Evolutionary conservation across 2,888 invertebrate species (phyloP), one percentile per base, ranked within the genome.

Genomic region (Cenopis cana): DNA sequence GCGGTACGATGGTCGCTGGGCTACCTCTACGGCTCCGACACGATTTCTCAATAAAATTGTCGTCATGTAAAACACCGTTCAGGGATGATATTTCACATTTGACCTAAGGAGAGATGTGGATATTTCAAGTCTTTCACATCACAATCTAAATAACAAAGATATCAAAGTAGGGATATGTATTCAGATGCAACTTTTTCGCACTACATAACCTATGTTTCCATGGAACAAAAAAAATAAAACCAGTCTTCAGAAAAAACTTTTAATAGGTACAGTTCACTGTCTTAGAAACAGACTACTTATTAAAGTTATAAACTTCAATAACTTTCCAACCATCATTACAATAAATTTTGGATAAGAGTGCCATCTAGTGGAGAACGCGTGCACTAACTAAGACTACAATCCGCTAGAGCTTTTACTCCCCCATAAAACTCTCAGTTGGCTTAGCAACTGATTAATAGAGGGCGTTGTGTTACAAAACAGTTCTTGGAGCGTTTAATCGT

Each of bases 1-100:
- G 55, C 66, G 61, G 18, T 49, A 55, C 55, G 59, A 46, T 9
- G 18, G 18, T 14, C 17, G 36, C 12, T 6, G 4, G 18, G 4
- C 33, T 33, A 18, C 18, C 52, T n/a, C 46, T 4, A 55, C 54
- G 46, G 11, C 6, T n/a, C 12, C 59, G 36, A 67, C 11, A 68
- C 60, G 60, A 54, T 60, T 41, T 24, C 12, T 11, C 33, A 24
- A n/a, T n/a, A n/a, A n/a, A n/a, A 60, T 14, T 9, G 57, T 67
- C 24, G 59, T 24, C n/a, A 18, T n/a, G 33, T 66, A 18, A 33
- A 50, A 62, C 41, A 41, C 14, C 41, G 10, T 41, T 41, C 41
- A 10, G 33, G 33, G 33, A 3, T 8, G 33, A 8, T 33, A 33
- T 33, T 33, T 8, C 9, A 8, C 9, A 33, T 33, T 33, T 33